phyloP scores from a whole-genome alignment of 2,113 vertebrate genomes.

The Sceloporus tristichus region DNA sequence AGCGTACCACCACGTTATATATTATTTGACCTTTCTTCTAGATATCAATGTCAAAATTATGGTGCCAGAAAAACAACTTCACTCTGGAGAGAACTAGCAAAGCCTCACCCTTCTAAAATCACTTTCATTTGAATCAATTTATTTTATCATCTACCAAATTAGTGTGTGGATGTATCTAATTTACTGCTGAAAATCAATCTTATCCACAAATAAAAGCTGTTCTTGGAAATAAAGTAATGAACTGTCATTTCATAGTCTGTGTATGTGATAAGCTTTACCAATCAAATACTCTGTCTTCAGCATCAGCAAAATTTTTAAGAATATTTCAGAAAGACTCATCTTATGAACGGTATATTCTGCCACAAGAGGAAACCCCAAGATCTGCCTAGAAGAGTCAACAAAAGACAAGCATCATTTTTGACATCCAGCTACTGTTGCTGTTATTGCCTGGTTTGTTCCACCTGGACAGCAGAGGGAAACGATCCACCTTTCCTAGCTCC shows the following conservation, averaged over 20 bases:
- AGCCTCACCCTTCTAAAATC: slow-evolving; percentile 15
- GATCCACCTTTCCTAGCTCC: too few relatives aligned
- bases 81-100: neutral
- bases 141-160: slow-evolving; percentile 44
- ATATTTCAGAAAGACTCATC: neutral
- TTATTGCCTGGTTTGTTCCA: too few relatives aligned
- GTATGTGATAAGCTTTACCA: neutral
- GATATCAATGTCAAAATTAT: neutral
- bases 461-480: too few relatives aligned
- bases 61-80: slow-evolving; percentile 18
- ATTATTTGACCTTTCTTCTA: neutral
- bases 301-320: neutral
- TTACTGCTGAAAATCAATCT: slow-evolving; percentile 44
- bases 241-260: neutral
- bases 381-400: too few relatives aligned
- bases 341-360: neutral
- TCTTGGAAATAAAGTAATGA: slow-evolving; percentile 18
- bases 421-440: too few relatives aligned
- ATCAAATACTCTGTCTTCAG: neutral
- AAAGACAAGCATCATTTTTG: too few relatives aligned
- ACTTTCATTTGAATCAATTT: slow-evolving; percentile 39
- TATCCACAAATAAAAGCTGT: slow-evolving; percentile 41
- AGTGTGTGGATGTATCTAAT: slow-evolving; percentile 31
- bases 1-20: neutral
- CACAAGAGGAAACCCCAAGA: too few relatives aligned